Evolutionary conservation across 2,797 vertebrate species (phyloP).

Genomic region (Linurgus olivaceus): DNA sequence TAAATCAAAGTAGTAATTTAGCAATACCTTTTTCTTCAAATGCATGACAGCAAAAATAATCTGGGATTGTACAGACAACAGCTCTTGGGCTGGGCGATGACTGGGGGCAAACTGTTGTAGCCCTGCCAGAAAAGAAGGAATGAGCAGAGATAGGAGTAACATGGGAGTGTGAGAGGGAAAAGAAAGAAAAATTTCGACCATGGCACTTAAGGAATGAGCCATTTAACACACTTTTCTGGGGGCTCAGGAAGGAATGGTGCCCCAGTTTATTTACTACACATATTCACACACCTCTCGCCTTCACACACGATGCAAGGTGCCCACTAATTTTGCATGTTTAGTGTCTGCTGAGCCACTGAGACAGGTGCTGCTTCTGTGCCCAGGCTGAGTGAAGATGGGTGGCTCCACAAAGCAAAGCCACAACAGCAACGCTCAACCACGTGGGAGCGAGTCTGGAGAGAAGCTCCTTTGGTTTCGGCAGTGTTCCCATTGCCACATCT

Average conservation of each 20-base stretch:
- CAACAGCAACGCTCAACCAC: fast-evolving
- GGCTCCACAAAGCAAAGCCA: background rate
- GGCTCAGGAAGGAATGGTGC: background rate
- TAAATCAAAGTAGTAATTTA: background rate
- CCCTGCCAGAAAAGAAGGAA: background rate
- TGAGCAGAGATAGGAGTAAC: background rate
- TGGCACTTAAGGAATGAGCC: background rate
- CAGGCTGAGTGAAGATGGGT: background rate
- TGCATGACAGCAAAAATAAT: background rate
- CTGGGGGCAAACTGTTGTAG: background rate
- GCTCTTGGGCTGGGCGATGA: background rate
- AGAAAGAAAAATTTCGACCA: background rate
- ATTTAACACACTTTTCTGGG: background rate
- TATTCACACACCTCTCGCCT: background rate
- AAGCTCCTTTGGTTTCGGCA: background rate
- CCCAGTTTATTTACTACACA: background rate
- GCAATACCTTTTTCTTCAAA: background rate
- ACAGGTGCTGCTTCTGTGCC: background rate
- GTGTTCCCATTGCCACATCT: background rate
- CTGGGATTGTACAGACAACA: background rate
- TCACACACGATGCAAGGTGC: background rate
- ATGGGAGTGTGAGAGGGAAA: background rate
- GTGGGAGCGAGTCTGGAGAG: background rate
- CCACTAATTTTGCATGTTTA: background rate
- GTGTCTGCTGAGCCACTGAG: background rate